phyloP scores from a whole-genome alignment of 2,113 vertebrate genomes.

The Scopus umbretta region DNA sequence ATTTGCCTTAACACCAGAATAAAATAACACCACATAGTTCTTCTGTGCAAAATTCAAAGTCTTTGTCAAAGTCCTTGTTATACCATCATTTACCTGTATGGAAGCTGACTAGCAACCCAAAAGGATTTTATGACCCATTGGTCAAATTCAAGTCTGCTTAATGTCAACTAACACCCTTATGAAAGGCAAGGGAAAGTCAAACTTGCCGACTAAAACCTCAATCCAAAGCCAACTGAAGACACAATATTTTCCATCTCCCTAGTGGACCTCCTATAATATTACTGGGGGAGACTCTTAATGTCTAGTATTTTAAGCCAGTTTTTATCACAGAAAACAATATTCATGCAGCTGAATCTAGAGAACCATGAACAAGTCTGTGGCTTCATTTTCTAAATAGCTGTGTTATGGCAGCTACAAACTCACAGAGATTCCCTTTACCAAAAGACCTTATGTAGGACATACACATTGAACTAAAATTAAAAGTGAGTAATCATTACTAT shows the following conservation, averaged over 20 bases:
- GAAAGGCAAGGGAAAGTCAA: not conserved
- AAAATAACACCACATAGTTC: not conserved
- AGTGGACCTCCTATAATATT: not conserved
- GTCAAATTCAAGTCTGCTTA: not conserved
- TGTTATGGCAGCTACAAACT: not conserved
- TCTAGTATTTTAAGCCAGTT: not conserved
- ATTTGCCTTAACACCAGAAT: not conserved
- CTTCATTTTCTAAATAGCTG: not conserved
- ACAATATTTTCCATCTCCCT: not conserved
- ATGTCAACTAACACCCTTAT: not conserved
- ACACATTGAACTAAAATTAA: accelerated
- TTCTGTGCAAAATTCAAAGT: not conserved
- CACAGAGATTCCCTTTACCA: not conserved
- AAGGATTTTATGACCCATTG: not conserved
- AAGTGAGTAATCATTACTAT: not conserved
- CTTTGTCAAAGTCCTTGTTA: not conserved
- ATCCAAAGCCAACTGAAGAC: not conserved
- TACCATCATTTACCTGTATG: not conserved
- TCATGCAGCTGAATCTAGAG: not conserved
- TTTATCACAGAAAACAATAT: not conserved
- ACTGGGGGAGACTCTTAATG: not conserved
- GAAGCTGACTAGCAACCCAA: not conserved
- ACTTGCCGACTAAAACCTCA: not conserved
- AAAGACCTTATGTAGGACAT: not conserved
- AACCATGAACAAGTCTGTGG: not conserved